Evolutionary conservation across 2,888 invertebrate species (phyloP).

Genomic region (Cheilosia grossa): DNA sequence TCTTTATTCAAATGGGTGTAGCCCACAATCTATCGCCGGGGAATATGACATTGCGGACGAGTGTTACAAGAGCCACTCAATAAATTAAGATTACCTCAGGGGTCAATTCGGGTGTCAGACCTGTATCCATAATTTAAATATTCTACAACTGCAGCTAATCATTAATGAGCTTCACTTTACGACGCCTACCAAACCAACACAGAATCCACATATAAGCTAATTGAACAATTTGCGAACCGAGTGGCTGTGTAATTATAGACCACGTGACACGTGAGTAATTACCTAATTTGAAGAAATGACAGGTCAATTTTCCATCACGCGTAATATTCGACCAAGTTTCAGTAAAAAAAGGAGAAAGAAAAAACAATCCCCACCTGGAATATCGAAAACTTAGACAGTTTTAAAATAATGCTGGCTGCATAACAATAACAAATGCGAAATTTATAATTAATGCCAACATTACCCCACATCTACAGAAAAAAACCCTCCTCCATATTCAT

Average conservation of each 20-base stretch:
- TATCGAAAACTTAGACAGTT: too few species aligned
- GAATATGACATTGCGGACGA: too few species aligned
- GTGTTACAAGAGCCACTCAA: too few species aligned
- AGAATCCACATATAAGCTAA: neutral
- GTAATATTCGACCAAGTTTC: neutral
- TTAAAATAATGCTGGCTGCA: too few species aligned
- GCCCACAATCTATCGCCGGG: too few species aligned
- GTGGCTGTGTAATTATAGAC: neutral
- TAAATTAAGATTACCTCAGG: neutral
- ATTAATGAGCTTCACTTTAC: neutral
- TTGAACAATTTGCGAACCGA: neutral
- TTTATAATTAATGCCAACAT: too few species aligned
- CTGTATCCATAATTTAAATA: neutral
- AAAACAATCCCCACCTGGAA: too few species aligned
- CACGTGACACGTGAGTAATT: neutral
- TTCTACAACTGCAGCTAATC: neutral
- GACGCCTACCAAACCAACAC: neutral
- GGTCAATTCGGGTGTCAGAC: neutral
- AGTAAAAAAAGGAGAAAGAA: too few species aligned
- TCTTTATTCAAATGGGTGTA: too few species aligned
- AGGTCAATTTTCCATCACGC: neutral
- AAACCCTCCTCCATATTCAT: too few species aligned
- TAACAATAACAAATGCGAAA: too few species aligned
- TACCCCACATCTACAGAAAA: too few species aligned
- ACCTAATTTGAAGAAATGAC: neutral